Conservation (phyloP, 2,888 invertebrate genomes). For the Orthosia cruda region DNA sequence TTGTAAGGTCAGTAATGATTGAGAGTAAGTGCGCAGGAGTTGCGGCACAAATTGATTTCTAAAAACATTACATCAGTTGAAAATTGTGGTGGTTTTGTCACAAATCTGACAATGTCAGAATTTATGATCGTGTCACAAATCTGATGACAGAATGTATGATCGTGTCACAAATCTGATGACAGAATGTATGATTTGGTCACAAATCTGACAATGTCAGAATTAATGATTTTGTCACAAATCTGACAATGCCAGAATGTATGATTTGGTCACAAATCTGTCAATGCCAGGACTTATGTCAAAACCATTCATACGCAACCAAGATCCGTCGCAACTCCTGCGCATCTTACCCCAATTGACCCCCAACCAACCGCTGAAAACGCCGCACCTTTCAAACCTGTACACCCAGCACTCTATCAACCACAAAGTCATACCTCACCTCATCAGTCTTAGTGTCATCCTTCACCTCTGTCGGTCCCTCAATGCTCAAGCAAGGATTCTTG, state of each 20-base stretch:
- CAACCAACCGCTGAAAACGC: constrained; percentile 48
- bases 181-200: too few relatives aligned
- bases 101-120: not conserved
- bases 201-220: too few relatives aligned
- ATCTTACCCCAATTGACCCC: not conserved
- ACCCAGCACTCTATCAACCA: constrained; percentile 96
- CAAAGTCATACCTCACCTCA: constrained; percentile 94
- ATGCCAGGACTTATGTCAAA: not conserved
- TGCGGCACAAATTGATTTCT: not conserved
- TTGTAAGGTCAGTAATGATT: constrained; percentile 7
- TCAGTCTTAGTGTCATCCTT: constrained; percentile 87
- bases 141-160: too few relatives aligned
- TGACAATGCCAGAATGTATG: not conserved
- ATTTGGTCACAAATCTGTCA: not conserved
- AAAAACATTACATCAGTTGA: too few relatives aligned
- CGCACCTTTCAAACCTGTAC: constrained; percentile 94
- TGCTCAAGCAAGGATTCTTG: constrained; percentile 83
- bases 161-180: too few relatives aligned
- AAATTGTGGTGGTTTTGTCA: not conserved
- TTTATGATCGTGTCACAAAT: too few relatives aligned
- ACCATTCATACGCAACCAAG: not conserved
- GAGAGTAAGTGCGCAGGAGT: constrained; percentile 36
- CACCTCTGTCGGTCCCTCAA: constrained; percentile 72
- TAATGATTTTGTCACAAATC: not conserved
- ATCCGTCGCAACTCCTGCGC: constrained; percentile 41